These are phyloP conservation scores for Trichopoda pennipes DNA, from an alignment of 2,888 invertebrate species.

Conservation along the genomic window DNA sequence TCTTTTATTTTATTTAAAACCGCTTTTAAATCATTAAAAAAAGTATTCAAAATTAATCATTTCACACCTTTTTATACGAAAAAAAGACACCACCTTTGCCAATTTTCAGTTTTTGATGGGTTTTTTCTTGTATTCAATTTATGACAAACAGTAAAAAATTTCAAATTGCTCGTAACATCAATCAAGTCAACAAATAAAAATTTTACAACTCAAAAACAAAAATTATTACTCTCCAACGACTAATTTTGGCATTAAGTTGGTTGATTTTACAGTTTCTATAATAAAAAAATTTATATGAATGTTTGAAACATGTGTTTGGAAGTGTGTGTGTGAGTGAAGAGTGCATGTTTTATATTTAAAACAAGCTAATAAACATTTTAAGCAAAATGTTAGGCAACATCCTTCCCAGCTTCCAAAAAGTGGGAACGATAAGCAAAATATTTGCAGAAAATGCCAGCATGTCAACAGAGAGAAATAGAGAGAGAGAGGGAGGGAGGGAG, in stretches of 20 bases:
- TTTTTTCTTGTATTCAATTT: conserved; percentile 26
- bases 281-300: conserved; percentile 26
- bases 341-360: conserved; percentile 3
- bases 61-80: conserved; percentile 39
- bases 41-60: conserved; percentile 53
- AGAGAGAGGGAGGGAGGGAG: background rate
- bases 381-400: background rate
- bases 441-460: conserved; percentile 26
- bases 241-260: conserved; percentile 23
- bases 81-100: background rate
- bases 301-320: background rate
- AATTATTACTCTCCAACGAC: conserved; percentile 33
- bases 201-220: background rate
- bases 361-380: conserved; percentile 39
- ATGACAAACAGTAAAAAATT: conserved; percentile 53
- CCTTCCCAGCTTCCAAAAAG: background rate
- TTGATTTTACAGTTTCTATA: conserved; percentile 1
- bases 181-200: conserved; percentile 55
- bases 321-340: background rate
- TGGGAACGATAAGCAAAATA: conserved; percentile 7
- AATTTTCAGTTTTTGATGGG: conserved; percentile 20
- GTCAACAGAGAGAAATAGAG: background rate
- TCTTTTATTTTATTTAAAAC: background rate
- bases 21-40: conserved; percentile 4
- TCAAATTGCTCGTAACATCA: conserved; percentile 54